Evolutionary conservation across 64 coral and sea anemone species (phyloP), one percentile per base, ranked within the genome.

Genomic region (Montipora cactus): DNA sequence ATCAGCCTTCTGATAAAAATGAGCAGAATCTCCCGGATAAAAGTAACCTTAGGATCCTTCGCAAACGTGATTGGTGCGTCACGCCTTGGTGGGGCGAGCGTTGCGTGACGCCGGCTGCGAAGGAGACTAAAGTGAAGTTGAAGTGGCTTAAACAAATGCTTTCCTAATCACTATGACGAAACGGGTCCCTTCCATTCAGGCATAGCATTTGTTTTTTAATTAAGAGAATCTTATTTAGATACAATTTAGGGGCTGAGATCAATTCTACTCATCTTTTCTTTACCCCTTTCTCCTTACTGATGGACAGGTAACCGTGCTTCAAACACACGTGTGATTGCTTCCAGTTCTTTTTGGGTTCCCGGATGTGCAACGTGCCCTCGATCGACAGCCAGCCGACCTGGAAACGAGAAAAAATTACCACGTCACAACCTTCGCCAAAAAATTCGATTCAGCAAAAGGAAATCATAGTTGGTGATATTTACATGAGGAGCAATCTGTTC

Each of bases 321-420:
- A 93, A 22, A 47, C 85, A 70, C n/a, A 93, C 83, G 18, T 52
- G 48, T 21, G 76, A 88, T 49, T 61, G 75, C 25, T 93, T 93
- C 92, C 92, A 93, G 62, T 76, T 78, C 74, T 71, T 93, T 93
- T 51, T 93, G 48, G 92, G 83, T 70, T 93, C 92, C 73, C 92
- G 92, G 11, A 93, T 77, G 75, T 93, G 21, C 8, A 93, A 50
- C 6, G 77, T 57, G 15, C 92, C 92, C 28, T 93, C 92, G 13
- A 87, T 64, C 18, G 92, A 53, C 5, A 93, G 84, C 8, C 49
- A 69, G 5, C 92, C 92, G 49, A 93, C 84, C 92, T 93, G 14
- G 55, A 47, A 49, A 8, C 7, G 37, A 59, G 9, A 70, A 69
- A 18, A 20, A 16, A 84, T 2, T 11, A 8, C 47, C 6, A 20